Percentiles rank a stretch among this genome's conserved stretches.
Evolutionary conservation across 1,140 invertebrate species (phyloP).

Genomic region (Zaprionus tsacasi): DNA sequence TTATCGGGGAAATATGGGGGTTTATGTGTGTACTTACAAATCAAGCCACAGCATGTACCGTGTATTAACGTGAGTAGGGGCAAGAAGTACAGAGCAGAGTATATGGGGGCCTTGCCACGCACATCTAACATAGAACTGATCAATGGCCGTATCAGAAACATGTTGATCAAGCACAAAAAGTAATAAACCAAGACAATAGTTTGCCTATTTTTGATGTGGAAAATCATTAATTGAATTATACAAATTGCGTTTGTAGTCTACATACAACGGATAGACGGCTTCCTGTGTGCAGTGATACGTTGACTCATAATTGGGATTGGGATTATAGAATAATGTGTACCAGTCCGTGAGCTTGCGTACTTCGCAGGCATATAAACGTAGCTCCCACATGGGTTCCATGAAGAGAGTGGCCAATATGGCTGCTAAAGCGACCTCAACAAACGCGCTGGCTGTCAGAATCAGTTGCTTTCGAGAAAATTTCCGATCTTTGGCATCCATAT

Average conservation of each 20-base stretch:
- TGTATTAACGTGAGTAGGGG: slow-evolving; percentile 95
- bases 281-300: slow-evolving; percentile 97
- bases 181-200: slow-evolving; percentile 98
- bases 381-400: slow-evolving; percentile 90
- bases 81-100: slow-evolving; percentile 97
- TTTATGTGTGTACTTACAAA: slow-evolving; percentile 85
- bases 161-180: slow-evolving; percentile 91
- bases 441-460: slow-evolving; percentile 90
- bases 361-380: slow-evolving; percentile 91
- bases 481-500: slow-evolving; percentile 90
- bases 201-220: slow-evolving; percentile 88
- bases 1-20: background rate
- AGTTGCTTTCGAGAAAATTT: slow-evolving; percentile 91
- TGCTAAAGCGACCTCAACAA: slow-evolving; percentile 91
- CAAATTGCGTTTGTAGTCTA: slow-evolving; percentile 74
- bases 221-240: background rate
- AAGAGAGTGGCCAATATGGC: slow-evolving; percentile 91
- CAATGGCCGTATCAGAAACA: slow-evolving; percentile 87
- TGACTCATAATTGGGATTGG: slow-evolving; percentile 95
- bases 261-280: slow-evolving; percentile 97
- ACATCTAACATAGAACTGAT: slow-evolving; percentile 68
- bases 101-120: slow-evolving; percentile 85
- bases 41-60: slow-evolving; percentile 94
- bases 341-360: slow-evolving; percentile 94
- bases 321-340: slow-evolving; percentile 98